These are phyloP conservation scores for Trissoscelio sp. DNA, from an alignment of 2,888 invertebrate genomes.

Conservation along the genomic window DNA sequence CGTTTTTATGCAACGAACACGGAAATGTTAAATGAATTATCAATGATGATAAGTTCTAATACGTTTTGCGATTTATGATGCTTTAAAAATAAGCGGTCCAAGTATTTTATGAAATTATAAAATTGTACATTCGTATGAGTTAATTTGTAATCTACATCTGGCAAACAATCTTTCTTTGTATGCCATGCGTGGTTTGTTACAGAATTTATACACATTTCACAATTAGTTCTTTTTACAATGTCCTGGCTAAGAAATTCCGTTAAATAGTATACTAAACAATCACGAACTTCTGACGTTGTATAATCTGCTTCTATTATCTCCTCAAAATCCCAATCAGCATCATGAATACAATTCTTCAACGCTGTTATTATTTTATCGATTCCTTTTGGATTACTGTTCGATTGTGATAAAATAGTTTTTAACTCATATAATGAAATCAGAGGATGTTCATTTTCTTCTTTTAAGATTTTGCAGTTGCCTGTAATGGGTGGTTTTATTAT, in stretches of 20 bases:
- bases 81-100: slow-evolving; percentile 28
- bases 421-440: slow-evolving; percentile 27
- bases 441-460: slow-evolving; percentile 24
- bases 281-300: slow-evolving; percentile 42
- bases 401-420: slow-evolving; percentile 28
- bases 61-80: slow-evolving; percentile 6
- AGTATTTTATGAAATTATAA: slow-evolving; percentile 41
- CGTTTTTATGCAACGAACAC: slow-evolving; percentile 16
- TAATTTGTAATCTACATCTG: not conserved
- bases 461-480: slow-evolving; percentile 42
- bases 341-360: slow-evolving; percentile 34
- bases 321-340: slow-evolving; percentile 59
- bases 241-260: slow-evolving; percentile 48
- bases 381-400: not conserved
- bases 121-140: slow-evolving; percentile 35
- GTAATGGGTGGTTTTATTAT: slow-evolving; percentile 26
- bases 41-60: slow-evolving; percentile 11
- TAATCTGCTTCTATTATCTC: slow-evolving; percentile 61
- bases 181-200: slow-evolving; percentile 25
- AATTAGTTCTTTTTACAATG: slow-evolving; percentile 47
- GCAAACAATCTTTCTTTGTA: not conserved
- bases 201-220: slow-evolving; percentile 53
- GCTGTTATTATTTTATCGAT: slow-evolving; percentile 37
- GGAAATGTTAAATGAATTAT: slow-evolving; percentile 29
- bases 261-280: slow-evolving; percentile 60